Conservation (phyloP, 2,113 vertebrate species). For the Rhodinocichla rosea region DNA sequence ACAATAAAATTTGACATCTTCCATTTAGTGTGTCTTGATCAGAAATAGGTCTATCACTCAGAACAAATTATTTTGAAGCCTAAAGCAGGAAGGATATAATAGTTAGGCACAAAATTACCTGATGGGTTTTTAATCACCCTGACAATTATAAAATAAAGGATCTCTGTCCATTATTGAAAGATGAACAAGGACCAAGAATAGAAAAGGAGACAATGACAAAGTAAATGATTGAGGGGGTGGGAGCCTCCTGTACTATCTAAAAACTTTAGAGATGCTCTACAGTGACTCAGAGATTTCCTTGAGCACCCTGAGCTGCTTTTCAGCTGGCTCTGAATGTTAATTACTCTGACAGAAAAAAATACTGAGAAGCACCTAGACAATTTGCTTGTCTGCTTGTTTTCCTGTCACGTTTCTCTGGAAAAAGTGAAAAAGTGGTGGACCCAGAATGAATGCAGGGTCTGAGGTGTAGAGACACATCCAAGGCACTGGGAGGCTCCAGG, state of each 20-base stretch:
- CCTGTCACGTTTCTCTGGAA: background rate
- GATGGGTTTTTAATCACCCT: constrained; percentile 33
- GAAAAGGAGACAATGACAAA: background rate
- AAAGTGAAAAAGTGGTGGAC: background rate
- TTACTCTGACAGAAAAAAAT: background rate
- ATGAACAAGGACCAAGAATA: background rate
- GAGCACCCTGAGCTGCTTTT: background rate
- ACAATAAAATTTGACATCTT: constrained; percentile 35
- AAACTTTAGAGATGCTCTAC: background rate
- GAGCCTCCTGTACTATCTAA: background rate
- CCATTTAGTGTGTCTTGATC: constrained; percentile 21
- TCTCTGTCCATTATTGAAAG: constrained; percentile 10
- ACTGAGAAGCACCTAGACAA: background rate
- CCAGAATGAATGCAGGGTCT: background rate
- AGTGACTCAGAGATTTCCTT: background rate
- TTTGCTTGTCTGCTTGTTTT: background rate
- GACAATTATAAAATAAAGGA: constrained; percentile 10
- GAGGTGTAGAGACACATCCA: background rate
- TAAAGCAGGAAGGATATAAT: constrained; percentile 9
- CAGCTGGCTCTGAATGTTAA: background rate
- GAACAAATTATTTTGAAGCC: constrained; percentile 44
- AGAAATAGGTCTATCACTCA: constrained; percentile 30
- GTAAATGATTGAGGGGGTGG: background rate
- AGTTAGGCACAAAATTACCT: constrained; percentile 27
- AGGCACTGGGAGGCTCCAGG: background rate